A percentile compares a stretch with the other conserved stretches of the same genome.
Evolutionary conservation across 2,888 invertebrate genomes (phyloP).

Genomic region (Biston betularia): DNA sequence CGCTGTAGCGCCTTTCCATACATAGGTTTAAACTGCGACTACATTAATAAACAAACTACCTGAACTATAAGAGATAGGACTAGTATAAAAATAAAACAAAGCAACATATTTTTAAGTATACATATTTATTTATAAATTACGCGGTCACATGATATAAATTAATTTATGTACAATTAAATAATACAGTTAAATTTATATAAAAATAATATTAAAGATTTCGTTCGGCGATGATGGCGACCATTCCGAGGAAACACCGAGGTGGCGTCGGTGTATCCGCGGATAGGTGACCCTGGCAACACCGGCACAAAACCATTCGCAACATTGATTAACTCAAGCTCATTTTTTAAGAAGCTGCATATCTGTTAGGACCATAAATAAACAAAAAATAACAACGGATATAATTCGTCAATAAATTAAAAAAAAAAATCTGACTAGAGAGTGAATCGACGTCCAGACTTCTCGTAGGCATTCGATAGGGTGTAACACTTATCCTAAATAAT

Average conservation of each 20-base stretch:
- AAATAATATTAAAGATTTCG: conserved; percentile 71
- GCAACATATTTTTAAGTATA: conserved; percentile 76
- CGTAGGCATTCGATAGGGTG: conserved; percentile 81
- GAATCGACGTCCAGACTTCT: conserved; percentile 67
- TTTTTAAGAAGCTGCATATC: conserved; percentile 74
- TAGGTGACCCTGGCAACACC: conserved; percentile 49
- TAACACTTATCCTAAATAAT: conserved; percentile 80
- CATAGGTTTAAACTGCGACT: no score
- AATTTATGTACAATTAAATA: conserved; percentile 85
- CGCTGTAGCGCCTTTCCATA: no score
- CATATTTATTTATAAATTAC: conserved; percentile 85
- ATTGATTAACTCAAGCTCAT: conserved; percentile 77
- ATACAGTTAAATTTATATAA: conserved; percentile 83
- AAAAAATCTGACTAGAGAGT: conserved; percentile 83
- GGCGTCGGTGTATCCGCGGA: conserved; percentile 63
- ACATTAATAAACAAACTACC: no score
- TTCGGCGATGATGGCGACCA: conserved; percentile 48
- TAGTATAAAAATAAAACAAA: conserved; percentile 57
- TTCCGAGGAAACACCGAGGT: conserved; percentile 63
- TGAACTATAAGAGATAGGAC: no score
- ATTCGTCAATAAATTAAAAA: conserved; percentile 70
- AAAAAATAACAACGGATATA: conserved; percentile 63
- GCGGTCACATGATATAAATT: conserved; percentile 84
- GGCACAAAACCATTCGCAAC: conserved; percentile 63
- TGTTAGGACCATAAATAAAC: conserved; percentile 76